phyloP scores from a whole-genome alignment of 2,888 invertebrate genomes.

The Phortica magna region DNA sequence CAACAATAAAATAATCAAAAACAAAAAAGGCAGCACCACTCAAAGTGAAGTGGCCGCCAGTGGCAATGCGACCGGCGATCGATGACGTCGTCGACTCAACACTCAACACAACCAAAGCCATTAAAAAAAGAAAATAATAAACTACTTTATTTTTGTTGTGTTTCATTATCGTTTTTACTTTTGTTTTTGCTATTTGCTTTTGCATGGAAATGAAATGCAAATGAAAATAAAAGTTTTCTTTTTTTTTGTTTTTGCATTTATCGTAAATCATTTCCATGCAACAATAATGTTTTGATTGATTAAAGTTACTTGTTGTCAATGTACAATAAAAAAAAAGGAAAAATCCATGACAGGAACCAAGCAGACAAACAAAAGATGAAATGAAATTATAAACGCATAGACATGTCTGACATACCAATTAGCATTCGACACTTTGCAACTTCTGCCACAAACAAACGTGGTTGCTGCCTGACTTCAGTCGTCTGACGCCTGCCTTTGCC shows the following conservation, averaged over 20 bases:
- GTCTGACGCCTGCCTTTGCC: conserved; percentile 26
- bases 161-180: no score
- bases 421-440: conserved; percentile 19
- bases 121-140: background rate
- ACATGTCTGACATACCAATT: conserved; percentile 9
- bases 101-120: conserved; percentile 61
- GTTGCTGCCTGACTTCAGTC: conserved; percentile 14
- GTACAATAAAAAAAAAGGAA: conserved; percentile 42
- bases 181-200: no score
- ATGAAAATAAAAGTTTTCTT: background rate
- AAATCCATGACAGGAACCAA: no score
- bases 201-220: background rate
- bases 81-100: conserved; percentile 56
- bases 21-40: no score
- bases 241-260: background rate
- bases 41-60: no score
- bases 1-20: conserved; percentile 16
- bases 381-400: conserved; percentile 2
- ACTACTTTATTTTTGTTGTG: no score
- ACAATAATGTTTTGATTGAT: conserved; percentile 59
- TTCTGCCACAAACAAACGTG: conserved; percentile 3
- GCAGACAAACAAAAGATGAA: background rate
- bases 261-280: conserved; percentile 38
- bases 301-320: conserved; percentile 47
- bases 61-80: conserved; percentile 36